A percentile compares a stretch with the other conserved stretches of the same genome.
These are phyloP conservation scores for Ceramica pisi DNA, from an alignment of 2,888 invertebrate genomes.

Conservation along the genomic window DNA sequence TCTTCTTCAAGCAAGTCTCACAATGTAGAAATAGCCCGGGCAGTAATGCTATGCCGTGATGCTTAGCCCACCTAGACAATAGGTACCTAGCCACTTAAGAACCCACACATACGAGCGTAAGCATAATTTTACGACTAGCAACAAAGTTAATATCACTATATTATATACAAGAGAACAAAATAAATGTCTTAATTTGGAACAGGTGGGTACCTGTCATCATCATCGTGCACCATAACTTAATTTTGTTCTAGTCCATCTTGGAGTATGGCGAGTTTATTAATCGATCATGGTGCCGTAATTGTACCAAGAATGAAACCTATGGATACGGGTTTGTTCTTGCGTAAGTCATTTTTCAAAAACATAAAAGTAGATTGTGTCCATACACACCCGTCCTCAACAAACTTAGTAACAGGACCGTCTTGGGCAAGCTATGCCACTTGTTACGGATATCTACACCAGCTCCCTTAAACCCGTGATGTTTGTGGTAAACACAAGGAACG, in stretches of 20 bases:
- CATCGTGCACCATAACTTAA: background rate
- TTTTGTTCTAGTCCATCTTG: conserved; percentile 77
- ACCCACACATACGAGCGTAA: too few relatives aligned
- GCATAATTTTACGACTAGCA: too few relatives aligned
- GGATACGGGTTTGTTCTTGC: conserved; percentile 84
- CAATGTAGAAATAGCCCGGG: background rate
- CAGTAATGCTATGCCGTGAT: background rate
- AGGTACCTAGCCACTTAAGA: too few relatives aligned
- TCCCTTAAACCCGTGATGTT: too few relatives aligned
- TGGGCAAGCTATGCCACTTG: too few relatives aligned
- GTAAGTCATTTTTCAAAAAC: conserved; percentile 70
- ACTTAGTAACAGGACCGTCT: too few relatives aligned
- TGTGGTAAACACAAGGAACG: too few relatives aligned
- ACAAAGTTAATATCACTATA: too few relatives aligned
- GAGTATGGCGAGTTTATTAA: conserved; percentile 78
- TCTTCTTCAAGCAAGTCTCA: too few relatives aligned
- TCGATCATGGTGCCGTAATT: conserved; percentile 81
- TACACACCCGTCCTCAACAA: background rate
- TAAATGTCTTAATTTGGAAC: background rate
- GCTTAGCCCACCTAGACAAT: too few relatives aligned
- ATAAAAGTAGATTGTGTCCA: background rate
- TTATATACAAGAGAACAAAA: too few relatives aligned
- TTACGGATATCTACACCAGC: too few relatives aligned
- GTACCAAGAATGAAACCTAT: conserved; percentile 72
- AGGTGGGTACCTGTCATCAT: background rate